Base-by-base conservation (phyloP, 2,888 invertebrate genomes). In the Heliconius aoede region DNA sequence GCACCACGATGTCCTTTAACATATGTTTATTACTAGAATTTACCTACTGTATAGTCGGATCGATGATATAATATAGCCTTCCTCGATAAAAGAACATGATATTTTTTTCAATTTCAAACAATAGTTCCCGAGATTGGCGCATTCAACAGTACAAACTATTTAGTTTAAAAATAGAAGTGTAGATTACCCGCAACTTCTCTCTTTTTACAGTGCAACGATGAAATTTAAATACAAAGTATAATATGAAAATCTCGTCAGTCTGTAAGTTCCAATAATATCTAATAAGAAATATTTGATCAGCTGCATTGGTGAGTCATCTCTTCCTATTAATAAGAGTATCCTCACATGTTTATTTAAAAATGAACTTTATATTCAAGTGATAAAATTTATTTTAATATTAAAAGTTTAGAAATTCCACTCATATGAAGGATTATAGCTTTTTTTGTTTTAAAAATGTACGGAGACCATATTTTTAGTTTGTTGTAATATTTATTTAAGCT, bases 261-360 rank as follows among this genome's bases (percentile, higher is more conserved):
- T 71, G 73, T 71, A 69, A 24, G 72, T 72, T 76, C 76, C 62
- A 77, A 75, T 78, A 79, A 79, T 80, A 78, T 80, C 76, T 76
- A 78, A 80, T 80, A 80, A 80, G 80, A 78, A 80, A 72, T 81
- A 81, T 81, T 81, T 81, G 79, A 81, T 76, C 81, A 81, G 81
- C 81, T 81, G 81, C 74, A 76, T 74, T 73, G 46, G 74, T 81
- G 79, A 80, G 73, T 80, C 81, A 81, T 76, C 40, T 58, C 46
- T 76, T 74, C 64, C 76, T 79, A 78, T 76, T 77, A 78, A 79
- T 80, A 80, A 77, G 76, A 74, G 78, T 71, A 64, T 62, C 69
- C 73, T 21, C 24, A 60, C 21, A 58, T 1, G 11, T 58, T 51
- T 30, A 58, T 18, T 24, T 1, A 62, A 75, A 32, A 40, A 64